A percentile compares a stretch with the other conserved stretches of the same genome.
Conservation (phyloP, 1,140 invertebrate genomes). For the Thaumatotibia leucotreta region DNA sequence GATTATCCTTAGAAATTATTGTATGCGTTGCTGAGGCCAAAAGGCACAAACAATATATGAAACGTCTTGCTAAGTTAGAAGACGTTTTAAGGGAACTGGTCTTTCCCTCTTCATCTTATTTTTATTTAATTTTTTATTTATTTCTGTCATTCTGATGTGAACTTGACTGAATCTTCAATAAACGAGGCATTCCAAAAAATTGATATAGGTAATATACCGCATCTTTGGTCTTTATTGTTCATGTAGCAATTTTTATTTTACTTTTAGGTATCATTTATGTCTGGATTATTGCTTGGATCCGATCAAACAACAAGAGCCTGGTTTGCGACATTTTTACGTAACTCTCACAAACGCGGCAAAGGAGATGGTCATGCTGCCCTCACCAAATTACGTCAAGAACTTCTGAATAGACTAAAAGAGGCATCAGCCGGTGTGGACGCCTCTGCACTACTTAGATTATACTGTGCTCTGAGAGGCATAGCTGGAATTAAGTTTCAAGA, state of each 20-base stretch:
- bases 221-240: conserved; percentile 16
- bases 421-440: conserved; percentile 64
- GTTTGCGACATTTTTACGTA: conserved; percentile 94
- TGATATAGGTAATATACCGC: too few relatives aligned
- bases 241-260: conserved; percentile 15
- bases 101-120: too few relatives aligned
- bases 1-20: too few relatives aligned
- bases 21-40: too few relatives aligned
- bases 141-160: too few relatives aligned
- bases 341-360: conserved; percentile 90
- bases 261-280: conserved; percentile 88
- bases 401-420: conserved; percentile 80
- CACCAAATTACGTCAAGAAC: conserved; percentile 86
- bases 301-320: conserved; percentile 93
- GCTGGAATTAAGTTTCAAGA: conserved; percentile 95
- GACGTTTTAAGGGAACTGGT: too few relatives aligned
- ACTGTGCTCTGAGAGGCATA: conserved; percentile 94
- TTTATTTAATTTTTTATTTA: too few relatives aligned
- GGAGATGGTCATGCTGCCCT: conserved; percentile 85
- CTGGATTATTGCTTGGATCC: conserved; percentile 92
- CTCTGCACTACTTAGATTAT: conserved; percentile 80
- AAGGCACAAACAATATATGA: too few relatives aligned
- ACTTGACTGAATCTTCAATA: conserved; percentile 76
- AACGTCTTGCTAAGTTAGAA: too few relatives aligned
- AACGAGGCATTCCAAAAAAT: conserved; percentile 84